Evolutionary conservation across 2,797 vertebrate genomes (phyloP).

Genomic region (Oophaga sylvatica): DNA sequence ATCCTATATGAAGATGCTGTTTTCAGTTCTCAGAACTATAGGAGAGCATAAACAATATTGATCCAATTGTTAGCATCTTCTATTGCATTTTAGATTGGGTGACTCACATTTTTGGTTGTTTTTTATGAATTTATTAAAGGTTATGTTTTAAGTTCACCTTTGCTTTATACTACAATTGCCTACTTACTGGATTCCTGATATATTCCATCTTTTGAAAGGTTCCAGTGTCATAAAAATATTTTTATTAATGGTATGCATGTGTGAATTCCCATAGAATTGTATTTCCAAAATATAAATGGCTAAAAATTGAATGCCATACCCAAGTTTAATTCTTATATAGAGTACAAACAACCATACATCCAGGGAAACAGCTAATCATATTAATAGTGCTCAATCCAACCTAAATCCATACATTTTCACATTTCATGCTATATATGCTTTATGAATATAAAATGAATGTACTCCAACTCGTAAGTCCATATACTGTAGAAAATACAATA

Average conservation of each 20-base stretch:
- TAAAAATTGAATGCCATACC: background rate
- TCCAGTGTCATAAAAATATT: no score
- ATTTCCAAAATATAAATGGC: background rate
- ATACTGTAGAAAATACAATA: slow-evolving; percentile 36
- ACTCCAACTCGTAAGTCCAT: slow-evolving; percentile 14
- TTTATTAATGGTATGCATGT: background rate
- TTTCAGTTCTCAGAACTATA: no score
- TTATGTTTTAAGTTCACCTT: no score
- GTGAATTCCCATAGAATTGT: background rate
- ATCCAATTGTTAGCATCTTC: no score
- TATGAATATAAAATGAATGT: slow-evolving; percentile 28
- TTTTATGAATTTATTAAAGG: no score
- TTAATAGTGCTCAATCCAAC: slow-evolving; percentile 13
- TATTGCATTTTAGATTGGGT: no score
- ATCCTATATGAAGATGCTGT: no score
- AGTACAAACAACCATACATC: background rate
- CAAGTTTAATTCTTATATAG: background rate
- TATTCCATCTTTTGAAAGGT: no score
- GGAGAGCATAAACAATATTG: no score
- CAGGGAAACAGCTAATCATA: slow-evolving; percentile 6
- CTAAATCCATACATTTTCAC: slow-evolving; percentile 16
- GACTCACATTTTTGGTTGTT: no score
- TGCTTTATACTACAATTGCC: no score
- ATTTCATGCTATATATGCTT: slow-evolving; percentile 21
- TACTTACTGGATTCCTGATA: no score